Evolutionary conservation across 2,797 vertebrate genomes (phyloP), one percentile per base, ranked within the genome.

Genomic region (Zenarchopterus dispar): DNA sequence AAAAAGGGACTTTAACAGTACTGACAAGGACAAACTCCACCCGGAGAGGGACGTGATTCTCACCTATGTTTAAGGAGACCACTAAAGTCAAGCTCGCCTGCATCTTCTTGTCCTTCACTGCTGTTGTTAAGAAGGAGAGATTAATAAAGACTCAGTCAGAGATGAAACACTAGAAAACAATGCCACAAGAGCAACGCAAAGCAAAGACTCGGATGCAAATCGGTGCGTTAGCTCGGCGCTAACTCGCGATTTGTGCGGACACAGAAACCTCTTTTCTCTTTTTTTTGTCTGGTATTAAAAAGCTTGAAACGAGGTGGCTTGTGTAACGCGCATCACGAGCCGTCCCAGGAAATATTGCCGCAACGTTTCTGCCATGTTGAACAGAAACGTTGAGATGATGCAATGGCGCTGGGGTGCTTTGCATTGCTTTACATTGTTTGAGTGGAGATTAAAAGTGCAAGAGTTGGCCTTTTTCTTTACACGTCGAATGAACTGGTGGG

Each of bases 21-120:
- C 13, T 67, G 23, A 57, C 60, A 70, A 63, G 31, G 31, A 62
- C 36, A 82, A 78, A 77, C 67, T 77, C 80, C 83, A 81, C 56
- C 82, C 64, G 68, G 71, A 54, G 71, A 11, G 21, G 81, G 78
- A 65, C 80, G 66, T 88, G 86, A 85, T 94, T 96, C 97, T 99
- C 96, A 99, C 98, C 98, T 97, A 97, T 97, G 97, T 94, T 99
- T 99, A 94, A 99, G 96, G 89, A 99, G 97, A 93, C 95, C 98
- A 97, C 98, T 99, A 98, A 99, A 99, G 95, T 99, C 98, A 97
- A 99, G 97, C 84, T 99, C 97, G 69, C 98, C 98, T 95, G 97
- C 97, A 96, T 99, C 98, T 2, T 99, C 98, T 96, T 98, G 97
- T 93, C 97, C 97, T 93, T 99, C 97, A 94, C 94, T 97, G 81